These are phyloP conservation scores for Percopsis transmontana DNA, from an alignment of 2,113 vertebrate species.

Conservation along the genomic window DNA sequence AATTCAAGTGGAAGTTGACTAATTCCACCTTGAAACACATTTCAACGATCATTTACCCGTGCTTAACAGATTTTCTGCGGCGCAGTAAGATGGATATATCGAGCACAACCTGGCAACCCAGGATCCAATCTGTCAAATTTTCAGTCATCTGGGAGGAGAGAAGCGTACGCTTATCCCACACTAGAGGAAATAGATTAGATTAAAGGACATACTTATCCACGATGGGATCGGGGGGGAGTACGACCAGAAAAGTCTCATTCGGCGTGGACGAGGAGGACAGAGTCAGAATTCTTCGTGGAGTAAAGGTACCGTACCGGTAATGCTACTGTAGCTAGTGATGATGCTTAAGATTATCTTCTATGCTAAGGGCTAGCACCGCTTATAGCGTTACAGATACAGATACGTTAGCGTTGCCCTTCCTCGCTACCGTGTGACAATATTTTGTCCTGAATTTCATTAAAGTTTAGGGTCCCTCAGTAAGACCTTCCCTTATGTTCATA, in stretches of 20 bases:
- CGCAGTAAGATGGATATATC: not conserved
- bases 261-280: conserved; percentile 87
- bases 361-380: too few species aligned
- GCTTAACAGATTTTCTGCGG: too few species aligned
- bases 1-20: too few species aligned
- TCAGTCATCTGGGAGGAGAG: conserved; percentile 45
- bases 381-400: not conserved
- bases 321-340: not conserved
- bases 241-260: conserved; percentile 86
- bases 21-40: too few species aligned
- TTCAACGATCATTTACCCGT: too few species aligned
- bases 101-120: conserved; percentile 58
- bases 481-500: too few species aligned
- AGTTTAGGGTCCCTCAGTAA: too few species aligned
- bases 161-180: not conserved
- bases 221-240: conserved; percentile 87
- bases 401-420: not conserved
- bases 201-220: not conserved
- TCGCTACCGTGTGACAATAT: too few species aligned
- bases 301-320: conserved; percentile 83
- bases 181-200: not conserved
- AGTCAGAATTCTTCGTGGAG: conserved; percentile 88
- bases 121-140: conserved; percentile 48
- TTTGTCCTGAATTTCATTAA: too few species aligned
- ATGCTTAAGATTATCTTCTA: too few species aligned